A percentile compares a stretch with the other conserved stretches of the same genome.
Conservation (phyloP, 1,140 invertebrate genomes). For the Bilobella aurantiaca region DNA sequence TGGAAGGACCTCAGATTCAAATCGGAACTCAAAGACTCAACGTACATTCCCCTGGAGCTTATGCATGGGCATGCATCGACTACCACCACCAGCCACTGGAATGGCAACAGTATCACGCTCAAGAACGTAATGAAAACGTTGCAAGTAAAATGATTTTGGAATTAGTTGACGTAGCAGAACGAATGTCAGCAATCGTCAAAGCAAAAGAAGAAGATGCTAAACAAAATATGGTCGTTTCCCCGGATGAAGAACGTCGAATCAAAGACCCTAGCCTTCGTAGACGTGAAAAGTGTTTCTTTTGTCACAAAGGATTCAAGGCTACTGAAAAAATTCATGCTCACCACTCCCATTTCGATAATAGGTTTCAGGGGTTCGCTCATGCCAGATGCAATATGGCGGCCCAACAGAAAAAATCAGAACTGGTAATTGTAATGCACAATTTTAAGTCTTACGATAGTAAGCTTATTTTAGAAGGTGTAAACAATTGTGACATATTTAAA, state of each 20-base stretch:
- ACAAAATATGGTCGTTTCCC: neutral
- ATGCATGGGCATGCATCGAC: neutral
- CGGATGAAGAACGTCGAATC: neutral
- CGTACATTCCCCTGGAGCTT: neutral
- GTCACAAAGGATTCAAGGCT: neutral
- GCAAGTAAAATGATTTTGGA: neutral
- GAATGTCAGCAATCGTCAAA: neutral
- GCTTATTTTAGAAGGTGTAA: neutral
- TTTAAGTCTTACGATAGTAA: neutral
- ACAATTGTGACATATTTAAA: neutral
- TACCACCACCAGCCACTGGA: neutral
- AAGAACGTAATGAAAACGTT: neutral
- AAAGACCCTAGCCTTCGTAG: no score
- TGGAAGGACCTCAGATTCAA: neutral
- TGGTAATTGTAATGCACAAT: neutral
- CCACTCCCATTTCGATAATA: neutral
- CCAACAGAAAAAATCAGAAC: neutral
- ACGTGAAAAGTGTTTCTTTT: slow-evolving; percentile 7
- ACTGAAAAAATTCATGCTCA: neutral
- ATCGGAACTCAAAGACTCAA: neutral
- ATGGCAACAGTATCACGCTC: neutral
- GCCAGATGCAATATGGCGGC: neutral
- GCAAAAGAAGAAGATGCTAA: neutral
- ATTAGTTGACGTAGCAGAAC: neutral
- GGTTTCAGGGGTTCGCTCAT: neutral